Evolutionary conservation across 92 coral and sea anemone species (phyloP).

Genomic region (Zoanthus sociatus): DNA sequence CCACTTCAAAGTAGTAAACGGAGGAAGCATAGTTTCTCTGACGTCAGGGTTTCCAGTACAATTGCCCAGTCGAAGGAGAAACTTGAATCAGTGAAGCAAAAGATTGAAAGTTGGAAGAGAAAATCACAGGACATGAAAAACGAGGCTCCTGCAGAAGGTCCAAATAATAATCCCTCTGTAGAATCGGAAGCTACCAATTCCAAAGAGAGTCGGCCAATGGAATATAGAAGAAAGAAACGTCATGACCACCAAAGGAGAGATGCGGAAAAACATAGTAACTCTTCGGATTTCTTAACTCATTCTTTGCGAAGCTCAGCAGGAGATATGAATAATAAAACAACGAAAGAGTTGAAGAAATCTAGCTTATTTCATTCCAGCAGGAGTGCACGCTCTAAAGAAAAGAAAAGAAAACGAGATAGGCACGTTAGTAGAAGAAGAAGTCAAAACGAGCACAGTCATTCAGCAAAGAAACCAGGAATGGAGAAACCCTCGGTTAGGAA

Average conservation of each 20-base stretch:
- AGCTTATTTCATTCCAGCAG: conserved; percentile 51
- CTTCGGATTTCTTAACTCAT: not conserved
- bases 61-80: conserved; percentile 74
- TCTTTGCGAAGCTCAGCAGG: conserved; percentile 14
- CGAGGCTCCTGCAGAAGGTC: not conserved
- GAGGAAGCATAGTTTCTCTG: conserved; percentile 68
- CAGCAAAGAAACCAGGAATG: not conserved
- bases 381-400: conserved; percentile 26
- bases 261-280: not conserved
- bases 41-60: conserved; percentile 69
- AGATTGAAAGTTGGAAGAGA: conserved; percentile 75
- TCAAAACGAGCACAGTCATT: not conserved
- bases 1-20: conserved; percentile 51
- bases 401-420: conserved; percentile 35
- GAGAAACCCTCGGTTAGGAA: not conserved
- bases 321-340: conserved; percentile 51
- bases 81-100: conserved; percentile 73
- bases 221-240: not conserved
- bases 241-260: not conserved
- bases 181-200: not conserved
- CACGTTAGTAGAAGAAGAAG: conserved; percentile 3
- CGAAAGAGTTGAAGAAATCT: conserved; percentile 73
- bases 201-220: not conserved
- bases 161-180: not conserved
- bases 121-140: conserved; percentile 35